Evolutionary conservation across 2,888 invertebrate genomes (phyloP).

Genomic region (Apodemia mormo): DNA sequence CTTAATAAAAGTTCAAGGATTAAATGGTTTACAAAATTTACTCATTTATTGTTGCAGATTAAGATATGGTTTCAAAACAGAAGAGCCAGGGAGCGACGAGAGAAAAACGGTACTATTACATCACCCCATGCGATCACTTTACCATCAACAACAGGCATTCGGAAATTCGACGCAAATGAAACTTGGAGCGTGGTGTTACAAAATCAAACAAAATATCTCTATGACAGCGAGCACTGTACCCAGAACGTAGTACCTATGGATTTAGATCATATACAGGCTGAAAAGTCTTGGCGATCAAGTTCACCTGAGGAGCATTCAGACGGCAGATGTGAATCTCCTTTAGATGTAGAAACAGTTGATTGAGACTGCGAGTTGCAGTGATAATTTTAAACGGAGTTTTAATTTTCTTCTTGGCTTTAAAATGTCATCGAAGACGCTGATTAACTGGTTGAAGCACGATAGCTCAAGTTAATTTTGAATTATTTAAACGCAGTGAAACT

Average conservation of each 20-base stretch:
- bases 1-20: too few species aligned
- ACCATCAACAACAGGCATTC: constrained; percentile 50
- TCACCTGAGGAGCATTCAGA: constrained; percentile 37
- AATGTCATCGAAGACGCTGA: too few species aligned
- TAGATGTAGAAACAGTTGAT: constrained; percentile 58
- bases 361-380: background rate
- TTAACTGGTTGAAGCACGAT: too few species aligned
- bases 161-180: constrained; percentile 25
- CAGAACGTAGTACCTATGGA: background rate
- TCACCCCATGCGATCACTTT: constrained; percentile 62
- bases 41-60: constrained; percentile 50
- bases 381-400: background rate
- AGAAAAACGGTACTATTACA: constrained; percentile 67
- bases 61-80: constrained; percentile 93
- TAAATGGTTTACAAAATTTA: background rate
- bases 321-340: constrained; percentile 50
- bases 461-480: too few species aligned
- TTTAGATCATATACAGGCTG: background rate
- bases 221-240: background rate
- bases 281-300: constrained; percentile 21
- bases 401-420: background rate
- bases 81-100: constrained; percentile 87
- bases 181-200: constrained; percentile 23
- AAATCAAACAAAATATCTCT: background rate
- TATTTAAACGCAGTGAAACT: too few species aligned